These are phyloP conservation scores for Cuculus canorus DNA, from an alignment of 2,797 vertebrate genomes.

Conservation along the genomic window DNA sequence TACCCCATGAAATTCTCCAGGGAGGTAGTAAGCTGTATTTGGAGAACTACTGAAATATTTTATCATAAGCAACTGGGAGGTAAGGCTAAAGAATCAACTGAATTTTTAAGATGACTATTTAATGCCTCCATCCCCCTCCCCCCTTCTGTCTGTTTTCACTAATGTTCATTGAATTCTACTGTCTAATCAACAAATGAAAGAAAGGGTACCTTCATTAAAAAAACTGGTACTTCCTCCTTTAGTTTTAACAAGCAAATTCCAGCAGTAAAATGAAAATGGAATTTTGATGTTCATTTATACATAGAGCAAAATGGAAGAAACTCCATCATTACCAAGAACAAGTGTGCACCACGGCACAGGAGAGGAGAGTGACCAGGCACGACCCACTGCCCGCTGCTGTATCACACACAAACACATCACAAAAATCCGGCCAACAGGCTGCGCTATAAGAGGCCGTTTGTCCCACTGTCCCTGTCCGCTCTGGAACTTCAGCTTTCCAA, in stretches of 20 bases:
- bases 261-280: not conserved
- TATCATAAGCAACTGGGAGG: not conserved
- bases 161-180: not conserved
- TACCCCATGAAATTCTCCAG: not conserved
- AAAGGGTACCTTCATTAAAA: not conserved
- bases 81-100: not conserved
- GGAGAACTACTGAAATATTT: not conserved
- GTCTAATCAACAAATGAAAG: not conserved
- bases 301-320: not conserved
- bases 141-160: not conserved
- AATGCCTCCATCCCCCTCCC: fast-evolving
- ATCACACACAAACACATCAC: not conserved
- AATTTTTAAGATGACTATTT: not conserved
- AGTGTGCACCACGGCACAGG: fast-evolving
- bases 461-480: fast-evolving
- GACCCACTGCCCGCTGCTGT: not conserved
- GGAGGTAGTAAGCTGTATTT: not conserved
- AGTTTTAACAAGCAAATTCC: not conserved
- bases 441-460: not conserved
- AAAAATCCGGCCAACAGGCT: not conserved
- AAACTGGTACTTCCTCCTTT: not conserved
- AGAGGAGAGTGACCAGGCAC: not conserved
- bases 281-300: not conserved
- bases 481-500: not conserved
- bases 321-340: not conserved